Conservation (phyloP, 1,140 invertebrate species). For the Sipha flava region DNA sequence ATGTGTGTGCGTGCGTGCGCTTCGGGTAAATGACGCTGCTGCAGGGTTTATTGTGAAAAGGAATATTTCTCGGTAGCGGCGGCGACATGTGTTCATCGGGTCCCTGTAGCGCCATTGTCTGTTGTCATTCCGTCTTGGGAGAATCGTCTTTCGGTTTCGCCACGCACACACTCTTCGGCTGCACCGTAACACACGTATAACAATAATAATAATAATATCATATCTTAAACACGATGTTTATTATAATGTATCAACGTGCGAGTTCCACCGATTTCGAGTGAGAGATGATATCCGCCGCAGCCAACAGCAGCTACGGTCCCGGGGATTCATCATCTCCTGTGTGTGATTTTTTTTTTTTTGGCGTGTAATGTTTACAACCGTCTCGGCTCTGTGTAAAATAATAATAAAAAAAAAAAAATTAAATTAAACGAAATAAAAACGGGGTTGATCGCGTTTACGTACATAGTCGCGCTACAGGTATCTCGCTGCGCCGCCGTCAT, state of each 20-base stretch:
- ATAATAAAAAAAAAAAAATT: not conserved
- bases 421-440: not conserved
- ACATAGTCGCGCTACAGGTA: not conserved
- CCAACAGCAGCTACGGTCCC: not conserved
- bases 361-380: not conserved
- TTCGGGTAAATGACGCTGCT: not conserved
- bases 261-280: too few species aligned
- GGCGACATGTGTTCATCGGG: constrained; percentile 10
- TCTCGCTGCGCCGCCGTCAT: not conserved
- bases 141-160: not conserved
- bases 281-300: not conserved
- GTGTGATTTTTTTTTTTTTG: too few species aligned
- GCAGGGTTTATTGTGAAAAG: not conserved
- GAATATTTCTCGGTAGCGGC: constrained; percentile 17
- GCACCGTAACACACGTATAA: not conserved
- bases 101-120: constrained; percentile 6
- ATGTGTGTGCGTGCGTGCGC: too few species aligned
- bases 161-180: not conserved
- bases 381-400: not conserved
- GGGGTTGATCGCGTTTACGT: not conserved
- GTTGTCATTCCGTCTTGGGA: not conserved
- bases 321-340: too few species aligned
- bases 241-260: too few species aligned
- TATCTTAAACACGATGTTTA: too few species aligned
- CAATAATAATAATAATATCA: not conserved